Percentiles rank a stretch among this genome's conserved stretches.
Evolutionary conservation across 2,113 vertebrate genomes (phyloP).

Genomic region (Pseudolaguvia tuberculata): DNA sequence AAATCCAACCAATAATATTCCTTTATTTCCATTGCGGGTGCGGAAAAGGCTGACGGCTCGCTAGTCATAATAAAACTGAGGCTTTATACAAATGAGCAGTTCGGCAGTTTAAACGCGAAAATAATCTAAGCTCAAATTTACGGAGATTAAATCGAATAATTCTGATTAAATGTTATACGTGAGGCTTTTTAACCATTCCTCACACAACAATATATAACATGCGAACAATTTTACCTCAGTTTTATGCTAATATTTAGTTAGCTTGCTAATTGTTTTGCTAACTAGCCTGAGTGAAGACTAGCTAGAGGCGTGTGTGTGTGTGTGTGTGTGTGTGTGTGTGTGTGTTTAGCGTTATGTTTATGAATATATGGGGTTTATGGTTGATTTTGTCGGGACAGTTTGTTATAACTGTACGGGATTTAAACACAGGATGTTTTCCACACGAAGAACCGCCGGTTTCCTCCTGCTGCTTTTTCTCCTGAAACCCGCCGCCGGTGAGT

Average conservation of each 20-base stretch:
- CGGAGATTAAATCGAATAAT: too few species aligned
- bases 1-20: background rate
- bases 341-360: too few species aligned
- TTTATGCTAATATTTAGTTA: conserved; percentile 12
- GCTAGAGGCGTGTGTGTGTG: background rate
- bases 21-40: background rate
- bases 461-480: conserved; percentile 51
- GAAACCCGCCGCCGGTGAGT: conserved; percentile 62
- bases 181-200: background rate
- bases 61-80: too few species aligned
- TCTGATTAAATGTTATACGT: too few species aligned
- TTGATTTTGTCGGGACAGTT: background rate
- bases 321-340: background rate
- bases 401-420: background rate
- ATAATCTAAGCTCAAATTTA: background rate
- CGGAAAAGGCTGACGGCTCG: background rate
- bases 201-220: background rate
- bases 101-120: background rate
- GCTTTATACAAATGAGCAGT: background rate
- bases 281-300: background rate
- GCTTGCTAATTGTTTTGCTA: conserved; percentile 14
- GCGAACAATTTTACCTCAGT: conserved; percentile 18
- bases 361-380: too few species aligned
- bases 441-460: conserved; percentile 46
- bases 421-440: conserved; percentile 4